Evolutionary conservation across 2,888 invertebrate genomes (phyloP), one percentile per base, ranked within the genome.

Genomic region (Drosophila demipolita): DNA sequence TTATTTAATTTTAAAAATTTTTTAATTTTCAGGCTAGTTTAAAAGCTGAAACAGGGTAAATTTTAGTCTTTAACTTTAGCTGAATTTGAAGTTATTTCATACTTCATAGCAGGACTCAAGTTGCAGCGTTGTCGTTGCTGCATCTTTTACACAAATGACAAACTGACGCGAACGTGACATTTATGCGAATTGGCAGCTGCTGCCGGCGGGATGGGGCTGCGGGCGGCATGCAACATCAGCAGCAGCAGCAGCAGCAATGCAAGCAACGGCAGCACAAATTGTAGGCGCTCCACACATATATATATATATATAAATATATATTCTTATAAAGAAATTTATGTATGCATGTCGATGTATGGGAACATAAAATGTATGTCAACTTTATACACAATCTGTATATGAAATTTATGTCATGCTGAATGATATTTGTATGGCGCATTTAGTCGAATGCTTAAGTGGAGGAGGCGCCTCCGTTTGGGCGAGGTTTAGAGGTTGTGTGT

Each of bases 131-230:
- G 57, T 29, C 52, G 57, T 38, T 66, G 78, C 85, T 80, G 75
- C 75, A 79, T 82, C 83, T 85, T 81, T 87, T 87, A 76, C 87
- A 79, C 88, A 83, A 82, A 89, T 82, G 82, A 90, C 87, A 87
- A 90, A 90, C 89, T 88, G 89, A 91, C 88, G 91, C 88, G 91
- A 91, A 92, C 92, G 92, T 92, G 92, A 92, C 92, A 91, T 92
- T 92, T 92, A 92, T 92, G 89, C 88, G 92, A 92, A 92, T 80
- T 86, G 90, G 83, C 87, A 86, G 87, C 78, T 75, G 80, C 75
- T 87, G 85, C 65, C 72, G 38, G 66, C 48, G 59, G 55, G 23
- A 45, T 29, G 32, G 8, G 45, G n/a, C 36, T 35, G 64, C 15
- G 45, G 40, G 58, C 32, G 35, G 64, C 20, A 42, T 66, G 59